phyloP scores from a whole-genome alignment of 2,797 vertebrate genomes.

The Enteromius trimaculatus region DNA sequence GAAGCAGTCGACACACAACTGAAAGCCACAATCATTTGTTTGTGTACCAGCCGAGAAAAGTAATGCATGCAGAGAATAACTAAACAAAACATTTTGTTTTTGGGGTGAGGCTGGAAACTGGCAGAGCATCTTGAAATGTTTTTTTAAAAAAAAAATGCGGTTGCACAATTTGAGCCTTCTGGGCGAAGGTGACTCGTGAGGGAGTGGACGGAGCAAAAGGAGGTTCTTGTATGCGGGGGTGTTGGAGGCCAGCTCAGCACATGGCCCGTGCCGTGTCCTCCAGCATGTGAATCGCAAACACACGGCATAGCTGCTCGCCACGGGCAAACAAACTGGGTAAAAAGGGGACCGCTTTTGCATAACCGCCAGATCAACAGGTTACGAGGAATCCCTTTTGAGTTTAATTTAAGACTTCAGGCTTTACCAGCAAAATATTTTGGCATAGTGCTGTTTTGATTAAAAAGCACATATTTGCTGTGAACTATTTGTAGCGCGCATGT shows the following conservation, averaged over 20 bases:
- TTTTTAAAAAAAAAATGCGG: constrained; percentile 54
- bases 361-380: constrained; percentile 63
- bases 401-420: constrained; percentile 67
- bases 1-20: constrained; percentile 67
- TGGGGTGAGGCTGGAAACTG: constrained; percentile 64
- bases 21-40: constrained; percentile 67
- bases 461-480: constrained; percentile 73
- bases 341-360: constrained; percentile 63
- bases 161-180: constrained; percentile 65
- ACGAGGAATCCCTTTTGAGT: constrained; percentile 74
- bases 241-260: constrained; percentile 72
- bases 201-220: constrained; percentile 55
- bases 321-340: constrained; percentile 75
- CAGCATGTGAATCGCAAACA: constrained; percentile 83
- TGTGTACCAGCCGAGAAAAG: constrained; percentile 67
- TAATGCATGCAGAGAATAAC: constrained; percentile 61
- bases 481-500: constrained; percentile 72
- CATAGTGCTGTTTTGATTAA: constrained; percentile 66
- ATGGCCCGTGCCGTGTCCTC: constrained; percentile 71
- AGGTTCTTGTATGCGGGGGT: constrained; percentile 74
- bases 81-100: constrained; percentile 76
- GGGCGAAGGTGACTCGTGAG: constrained; percentile 55
- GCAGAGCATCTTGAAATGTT: constrained; percentile 63
- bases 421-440: constrained; percentile 67
- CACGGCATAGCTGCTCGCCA: constrained; percentile 71